phyloP scores from a whole-genome alignment of 2,113 vertebrate genomes.

The Petromus typicus region DNA sequence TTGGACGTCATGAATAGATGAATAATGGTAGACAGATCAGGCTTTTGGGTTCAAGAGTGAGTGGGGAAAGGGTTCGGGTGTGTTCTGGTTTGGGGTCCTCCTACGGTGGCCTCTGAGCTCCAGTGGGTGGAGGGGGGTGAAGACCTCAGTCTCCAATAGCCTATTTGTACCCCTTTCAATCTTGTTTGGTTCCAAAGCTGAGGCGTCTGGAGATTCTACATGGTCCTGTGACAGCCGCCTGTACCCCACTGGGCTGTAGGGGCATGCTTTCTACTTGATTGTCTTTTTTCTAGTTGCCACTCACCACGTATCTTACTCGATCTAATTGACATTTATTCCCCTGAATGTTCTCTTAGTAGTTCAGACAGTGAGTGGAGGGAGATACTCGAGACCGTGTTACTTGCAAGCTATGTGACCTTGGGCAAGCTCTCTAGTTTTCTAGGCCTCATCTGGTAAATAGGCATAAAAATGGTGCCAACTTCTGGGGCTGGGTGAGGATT shows the following conservation, averaged over 20 bases:
- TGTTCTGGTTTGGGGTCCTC: not conserved
- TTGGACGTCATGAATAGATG: not conserved
- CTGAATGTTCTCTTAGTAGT: not conserved
- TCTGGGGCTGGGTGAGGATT: constrained; percentile 60
- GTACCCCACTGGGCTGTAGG: rapidly evolving
- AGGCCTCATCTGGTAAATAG: constrained; percentile 56
- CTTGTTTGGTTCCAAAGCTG: not conserved
- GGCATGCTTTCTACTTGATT: not conserved
- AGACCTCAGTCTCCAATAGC: not conserved
- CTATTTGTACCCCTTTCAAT: not conserved
- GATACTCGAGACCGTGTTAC: not conserved
- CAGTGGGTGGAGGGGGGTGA: not conserved
- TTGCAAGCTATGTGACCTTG: constrained; percentile 30
- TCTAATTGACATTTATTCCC: not conserved
- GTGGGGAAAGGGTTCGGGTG: not conserved
- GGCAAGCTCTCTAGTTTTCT: constrained; percentile 3
- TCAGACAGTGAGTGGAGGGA: not conserved
- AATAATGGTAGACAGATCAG: not conserved
- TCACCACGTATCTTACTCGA: not conserved
- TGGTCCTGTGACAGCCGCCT: not conserved
- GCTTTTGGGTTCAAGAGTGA: not conserved
- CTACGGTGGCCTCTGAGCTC: not conserved
- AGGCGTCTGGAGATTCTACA: not conserved
- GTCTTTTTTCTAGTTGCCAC: constrained; percentile 2
- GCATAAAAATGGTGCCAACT: constrained; percentile 40